Percentiles rank a stretch among this genome's conserved stretches.
These are phyloP conservation scores for Ginglymostoma cirratum DNA, from an alignment of 2,113 vertebrate species.

Conservation along the genomic window DNA sequence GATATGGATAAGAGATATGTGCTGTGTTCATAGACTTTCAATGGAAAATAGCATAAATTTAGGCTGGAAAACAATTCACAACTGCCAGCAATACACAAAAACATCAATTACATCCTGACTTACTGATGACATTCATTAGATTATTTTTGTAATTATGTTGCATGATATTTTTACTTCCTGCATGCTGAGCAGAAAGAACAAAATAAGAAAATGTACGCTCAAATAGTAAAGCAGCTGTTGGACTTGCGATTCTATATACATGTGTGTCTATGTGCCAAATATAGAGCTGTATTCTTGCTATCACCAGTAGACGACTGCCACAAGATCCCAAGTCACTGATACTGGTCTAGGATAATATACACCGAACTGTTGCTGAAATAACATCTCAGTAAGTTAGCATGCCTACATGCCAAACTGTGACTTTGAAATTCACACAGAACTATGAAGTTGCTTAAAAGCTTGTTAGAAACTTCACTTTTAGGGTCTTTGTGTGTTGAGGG, in stretches of 20 bases:
- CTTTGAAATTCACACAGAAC: background rate
- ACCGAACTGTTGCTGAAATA: background rate
- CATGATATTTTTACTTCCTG: background rate
- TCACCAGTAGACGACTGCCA: background rate
- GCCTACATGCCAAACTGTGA: background rate
- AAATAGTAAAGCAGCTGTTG: constrained; percentile 12
- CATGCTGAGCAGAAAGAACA: constrained; percentile 10
- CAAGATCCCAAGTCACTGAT: background rate
- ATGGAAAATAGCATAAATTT: background rate
- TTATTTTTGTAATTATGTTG: constrained; percentile 22
- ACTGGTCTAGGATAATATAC: background rate
- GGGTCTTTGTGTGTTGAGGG: too few species aligned
- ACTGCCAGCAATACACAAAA: background rate
- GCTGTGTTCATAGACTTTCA: background rate
- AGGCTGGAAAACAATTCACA: background rate
- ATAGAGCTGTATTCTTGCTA: background rate
- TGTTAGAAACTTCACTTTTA: background rate
- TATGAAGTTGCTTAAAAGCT: background rate
- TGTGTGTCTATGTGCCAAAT: background rate
- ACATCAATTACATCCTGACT: background rate
- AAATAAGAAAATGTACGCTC: background rate
- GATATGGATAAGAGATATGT: background rate
- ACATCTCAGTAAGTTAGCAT: background rate
- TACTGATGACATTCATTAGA: background rate
- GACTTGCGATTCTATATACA: background rate